Conservation (phyloP, 2,113 vertebrate species). For the Dipodomys merriami region DNA sequence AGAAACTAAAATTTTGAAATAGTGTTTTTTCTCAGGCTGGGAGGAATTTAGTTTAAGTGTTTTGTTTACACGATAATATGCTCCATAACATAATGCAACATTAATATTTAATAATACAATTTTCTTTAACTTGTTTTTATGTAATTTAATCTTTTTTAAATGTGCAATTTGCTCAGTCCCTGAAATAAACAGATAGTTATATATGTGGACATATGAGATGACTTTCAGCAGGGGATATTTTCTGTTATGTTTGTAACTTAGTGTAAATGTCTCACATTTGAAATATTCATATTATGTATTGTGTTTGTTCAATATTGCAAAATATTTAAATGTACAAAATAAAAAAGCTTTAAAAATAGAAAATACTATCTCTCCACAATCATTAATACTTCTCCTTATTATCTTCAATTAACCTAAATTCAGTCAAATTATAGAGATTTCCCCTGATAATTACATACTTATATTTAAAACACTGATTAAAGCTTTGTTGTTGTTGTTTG, state of each 20-base stretch:
- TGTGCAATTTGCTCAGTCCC: neutral
- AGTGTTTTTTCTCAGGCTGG: neutral
- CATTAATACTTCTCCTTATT: neutral
- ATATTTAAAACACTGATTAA: neutral
- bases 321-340: neutral
- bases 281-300: neutral
- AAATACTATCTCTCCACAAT: neutral
- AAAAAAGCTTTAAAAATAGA: neutral
- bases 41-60: conserved; percentile 1
- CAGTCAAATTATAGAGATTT: neutral
- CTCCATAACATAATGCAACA: conserved; percentile 42
- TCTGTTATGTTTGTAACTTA: conserved; percentile 39
- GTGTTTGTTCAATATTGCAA: neutral
- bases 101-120: conserved; percentile 47
- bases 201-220: neutral
- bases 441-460: neutral
- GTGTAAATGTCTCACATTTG: neutral
- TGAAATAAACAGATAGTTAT: conserved; percentile 42
- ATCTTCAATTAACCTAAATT: conserved; percentile 17
- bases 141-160: conserved; percentile 54
- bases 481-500: neutral
- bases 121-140: conserved; percentile 43
- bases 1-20: conserved; percentile 13
- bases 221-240: neutral
- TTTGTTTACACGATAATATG: conserved; percentile 1